Base-by-base conservation (phyloP, 2,113 vertebrate species). In the Mobula hypostoma region DNA sequence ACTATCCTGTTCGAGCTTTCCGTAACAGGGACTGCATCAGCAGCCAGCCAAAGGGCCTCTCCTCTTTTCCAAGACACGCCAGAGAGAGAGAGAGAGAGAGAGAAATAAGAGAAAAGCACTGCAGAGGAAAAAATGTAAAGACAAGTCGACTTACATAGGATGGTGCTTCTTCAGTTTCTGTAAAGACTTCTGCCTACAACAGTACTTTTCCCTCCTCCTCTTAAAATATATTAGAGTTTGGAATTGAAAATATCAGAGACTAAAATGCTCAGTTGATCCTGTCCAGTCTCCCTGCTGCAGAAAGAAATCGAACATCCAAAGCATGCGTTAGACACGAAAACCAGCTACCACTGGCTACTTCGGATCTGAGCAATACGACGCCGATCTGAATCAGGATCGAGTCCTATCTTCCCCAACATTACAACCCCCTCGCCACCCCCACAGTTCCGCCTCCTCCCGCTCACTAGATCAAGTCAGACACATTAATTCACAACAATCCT, bases 231-330 rank as follows among this genome's bases (percentile, higher is more conserved):
- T 32, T 32, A 32, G 85, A 36, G 15, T 32, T 63, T 66, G 61
- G n/a, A 29, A 90, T 90, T 32, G 63, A 66, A 29, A 90, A 68
- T 68, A 32, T 90, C 85, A 12, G 85, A 6, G 58, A n/a, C 27
- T 66, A n/a, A 90, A 68, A 90, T n/a, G 61, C 63, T 11, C 61
- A 66, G 85, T 14, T 66, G 85, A 32, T 90, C 61, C 85, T n/a
- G 29, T 63, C 29, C 83, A n/a, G 83, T n/a, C 58, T 88, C 83
- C 58, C 85, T 32, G 14, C n/a, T 90, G 85, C 85, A 90, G 63
- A 15, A 32, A 61, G 85, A 90, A 90, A 90, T 90, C 85, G 61
- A 68, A 90, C 58, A 90, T 90, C 61, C 12, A 88, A 88, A 88
- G 83, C 83, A 88, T 88, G 83, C 83, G 83, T 88, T 87, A 88